Evolutionary conservation across 2,888 invertebrate species (phyloP).

Genomic region (Pandemis cinnamomeana): DNA sequence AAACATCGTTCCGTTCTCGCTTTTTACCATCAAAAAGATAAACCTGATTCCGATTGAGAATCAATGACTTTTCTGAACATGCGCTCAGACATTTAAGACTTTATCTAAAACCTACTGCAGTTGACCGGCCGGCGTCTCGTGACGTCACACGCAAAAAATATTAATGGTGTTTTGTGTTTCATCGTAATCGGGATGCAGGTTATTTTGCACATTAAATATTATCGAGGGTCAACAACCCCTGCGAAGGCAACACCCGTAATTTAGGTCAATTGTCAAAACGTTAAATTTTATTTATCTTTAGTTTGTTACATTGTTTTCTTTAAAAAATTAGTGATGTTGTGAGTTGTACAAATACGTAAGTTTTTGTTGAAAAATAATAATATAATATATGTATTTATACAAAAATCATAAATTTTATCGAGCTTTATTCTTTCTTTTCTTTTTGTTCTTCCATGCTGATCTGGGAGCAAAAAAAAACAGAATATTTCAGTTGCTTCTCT

Average conservation of each 20-base stretch:
- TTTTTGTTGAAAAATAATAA: too few species aligned
- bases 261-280: conserved; percentile 30
- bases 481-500: too few species aligned
- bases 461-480: too few species aligned
- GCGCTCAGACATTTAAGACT: neutral
- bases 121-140: neutral
- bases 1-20: too few species aligned
- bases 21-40: too few species aligned
- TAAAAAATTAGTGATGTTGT: neutral
- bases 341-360: neutral
- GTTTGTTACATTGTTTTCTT: neutral
- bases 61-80: too few species aligned
- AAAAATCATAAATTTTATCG: too few species aligned
- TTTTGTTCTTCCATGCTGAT: too few species aligned
- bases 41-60: too few species aligned
- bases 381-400: too few species aligned
- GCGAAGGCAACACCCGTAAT: conserved; percentile 30
- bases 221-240: conserved; percentile 32
- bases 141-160: neutral
- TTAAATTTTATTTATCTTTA: neutral
- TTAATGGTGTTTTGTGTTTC: neutral
- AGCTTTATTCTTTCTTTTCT: too few species aligned
- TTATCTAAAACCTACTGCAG: neutral
- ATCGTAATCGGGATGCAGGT: conserved; percentile 8
- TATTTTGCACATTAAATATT: conserved; percentile 31